Evolutionary conservation across 2,113 vertebrate genomes (phyloP), one percentile per base, ranked within the genome.

Genomic region (Helogale parvula): DNA sequence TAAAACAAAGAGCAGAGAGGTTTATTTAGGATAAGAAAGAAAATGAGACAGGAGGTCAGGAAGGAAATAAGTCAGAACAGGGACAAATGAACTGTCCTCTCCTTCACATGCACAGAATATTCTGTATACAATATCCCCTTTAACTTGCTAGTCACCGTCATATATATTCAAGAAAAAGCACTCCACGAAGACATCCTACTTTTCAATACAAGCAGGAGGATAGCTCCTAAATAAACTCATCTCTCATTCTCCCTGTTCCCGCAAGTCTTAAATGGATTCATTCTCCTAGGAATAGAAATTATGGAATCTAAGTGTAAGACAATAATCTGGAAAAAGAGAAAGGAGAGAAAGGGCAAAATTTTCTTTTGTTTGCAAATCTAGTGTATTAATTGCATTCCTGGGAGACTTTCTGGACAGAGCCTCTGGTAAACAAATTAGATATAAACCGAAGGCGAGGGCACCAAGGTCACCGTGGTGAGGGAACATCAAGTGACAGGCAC

Each of bases 371-470:
- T 99, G 99, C 98, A 99, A 99, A 99, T 98, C 97, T 97, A 87
- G 97, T 98, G 94, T 99, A 98, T 99, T 98, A 98, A 99, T 99
- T 99, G 98, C 81, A 90, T 99, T 99, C 99, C 98, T 98, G 84
- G 98, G 98, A 98, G 98, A 98, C 98, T 98, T 98, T 99, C 99
- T 98, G 98, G 98, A 98, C 98, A 97, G 98, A 98, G 98, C 99
- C 99, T 98, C 98, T 98, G 98, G 98, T 99, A 99, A 99, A 99
- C 99, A 99, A 99, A 99, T 99, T 99, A 99, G 99, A 99, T 99
- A 99, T 97, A 98, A 99, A 99, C 98, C 98, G 99, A 99, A 98
- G 99, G 99, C 98, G 98, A 99, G 99, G 99, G 99, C 99, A 99
- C 98, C 99, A 99, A 99, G 99, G 99, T 99, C 98, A 41, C 98